Evolutionary conservation across 2,888 invertebrate species (phyloP).

Genomic region (Drosophila antonietae): DNA sequence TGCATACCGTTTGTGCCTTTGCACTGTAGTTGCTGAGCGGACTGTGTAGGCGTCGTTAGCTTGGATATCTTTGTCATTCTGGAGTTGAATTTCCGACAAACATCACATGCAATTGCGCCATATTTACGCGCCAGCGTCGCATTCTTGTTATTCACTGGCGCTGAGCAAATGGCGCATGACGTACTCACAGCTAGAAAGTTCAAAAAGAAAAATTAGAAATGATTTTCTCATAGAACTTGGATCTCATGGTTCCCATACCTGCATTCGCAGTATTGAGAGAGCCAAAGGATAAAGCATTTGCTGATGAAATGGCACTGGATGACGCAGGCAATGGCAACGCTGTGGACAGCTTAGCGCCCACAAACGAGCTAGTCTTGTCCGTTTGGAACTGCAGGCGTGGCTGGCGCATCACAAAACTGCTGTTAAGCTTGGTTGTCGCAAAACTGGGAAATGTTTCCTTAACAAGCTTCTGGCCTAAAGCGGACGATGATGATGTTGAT

Average conservation of each 20-base stretch:
- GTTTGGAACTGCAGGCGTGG: conserved; percentile 82
- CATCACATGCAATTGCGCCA: conserved; percentile 93
- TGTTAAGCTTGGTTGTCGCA: conserved; percentile 58
- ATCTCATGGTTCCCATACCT: conserved; percentile 27
- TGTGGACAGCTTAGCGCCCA: conserved; percentile 24
- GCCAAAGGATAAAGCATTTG: conserved; percentile 58
- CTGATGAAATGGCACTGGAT: conserved; percentile 54
- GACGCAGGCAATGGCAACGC: conserved; percentile 45
- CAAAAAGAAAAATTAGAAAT: background rate
- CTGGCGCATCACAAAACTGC: conserved; percentile 81
- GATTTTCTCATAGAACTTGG: no score
- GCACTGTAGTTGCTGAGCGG: conserved; percentile 83
- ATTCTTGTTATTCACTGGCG: conserved; percentile 90
- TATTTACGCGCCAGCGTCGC: conserved; percentile 92
- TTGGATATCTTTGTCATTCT: conserved; percentile 86
- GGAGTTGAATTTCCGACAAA: conserved; percentile 94
- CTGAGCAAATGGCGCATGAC: conserved; percentile 92
- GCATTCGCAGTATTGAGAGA: conserved; percentile 23
- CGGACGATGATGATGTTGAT: conserved; percentile 21
- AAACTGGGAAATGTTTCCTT: conserved; percentile 51
- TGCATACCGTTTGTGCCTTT: conserved; percentile 78
- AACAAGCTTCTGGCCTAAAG: conserved; percentile 23
- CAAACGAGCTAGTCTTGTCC: conserved; percentile 48
- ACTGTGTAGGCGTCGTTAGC: conserved; percentile 33
- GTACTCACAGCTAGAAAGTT: conserved; percentile 86